Evolutionary conservation across 1,140 invertebrate genomes (phyloP).

Genomic region (Drosophila athabasca): DNA sequence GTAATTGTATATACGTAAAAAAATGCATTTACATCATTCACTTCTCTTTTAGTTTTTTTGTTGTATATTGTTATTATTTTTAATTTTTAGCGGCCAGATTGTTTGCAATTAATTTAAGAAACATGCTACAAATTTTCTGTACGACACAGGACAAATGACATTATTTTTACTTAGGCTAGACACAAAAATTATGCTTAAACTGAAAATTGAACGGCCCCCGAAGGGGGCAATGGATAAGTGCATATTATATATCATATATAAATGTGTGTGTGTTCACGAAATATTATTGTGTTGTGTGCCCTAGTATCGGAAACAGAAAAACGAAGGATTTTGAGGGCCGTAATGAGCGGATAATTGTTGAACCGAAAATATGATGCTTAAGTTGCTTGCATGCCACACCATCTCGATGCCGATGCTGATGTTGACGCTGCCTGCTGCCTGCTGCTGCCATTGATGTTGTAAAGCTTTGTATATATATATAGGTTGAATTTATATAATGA

Average conservation of each 20-base stretch:
- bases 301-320: not conserved
- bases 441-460: slow-evolving; percentile 31
- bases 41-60: slow-evolving; percentile 20
- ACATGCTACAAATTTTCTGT: slow-evolving; percentile 12
- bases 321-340: not conserved
- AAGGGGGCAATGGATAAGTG: too few relatives aligned
- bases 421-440: slow-evolving; percentile 8
- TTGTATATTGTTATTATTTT: slow-evolving; percentile 4
- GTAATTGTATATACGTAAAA: slow-evolving; percentile 63
- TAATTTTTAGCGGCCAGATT: slow-evolving; percentile 32
- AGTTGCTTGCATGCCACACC: slow-evolving; percentile 21
- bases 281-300: not conserved
- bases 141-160: not conserved
- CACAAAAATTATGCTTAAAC: slow-evolving; percentile 26
- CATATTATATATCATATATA: too few relatives aligned
- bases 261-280: not conserved
- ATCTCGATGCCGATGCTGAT: slow-evolving; percentile 22
- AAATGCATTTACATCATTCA: slow-evolving; percentile 61
- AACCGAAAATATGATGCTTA: slow-evolving; percentile 1
- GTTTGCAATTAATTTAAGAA: slow-evolving; percentile 10
- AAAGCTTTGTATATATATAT: slow-evolving; percentile 43
- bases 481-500: slow-evolving; percentile 32
- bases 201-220: slow-evolving; percentile 22
- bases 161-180: slow-evolving; percentile 41
- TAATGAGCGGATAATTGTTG: too few relatives aligned